These are phyloP conservation scores for Machaerirhynchus nigripectus DNA, from an alignment of 2,113 vertebrate species.

Conservation along the genomic window DNA sequence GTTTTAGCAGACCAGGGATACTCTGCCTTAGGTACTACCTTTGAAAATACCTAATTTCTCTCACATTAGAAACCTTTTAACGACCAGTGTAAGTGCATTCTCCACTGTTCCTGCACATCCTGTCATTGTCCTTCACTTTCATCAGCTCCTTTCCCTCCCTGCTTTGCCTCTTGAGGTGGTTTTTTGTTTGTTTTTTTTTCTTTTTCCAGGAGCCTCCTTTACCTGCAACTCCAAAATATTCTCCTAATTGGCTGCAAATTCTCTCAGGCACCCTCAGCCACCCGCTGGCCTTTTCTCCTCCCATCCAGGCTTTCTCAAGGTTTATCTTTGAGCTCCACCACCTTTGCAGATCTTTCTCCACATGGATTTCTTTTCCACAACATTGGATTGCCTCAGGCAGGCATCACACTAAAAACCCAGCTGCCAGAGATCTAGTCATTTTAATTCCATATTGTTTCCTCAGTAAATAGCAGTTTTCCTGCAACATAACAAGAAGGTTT, in stretches of 20 bases:
- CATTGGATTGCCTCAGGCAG: slow-evolving; percentile 1
- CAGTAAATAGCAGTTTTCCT: not conserved
- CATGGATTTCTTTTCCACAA: not conserved
- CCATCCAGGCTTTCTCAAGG: not conserved
- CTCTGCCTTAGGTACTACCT: not conserved
- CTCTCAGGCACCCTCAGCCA: not conserved
- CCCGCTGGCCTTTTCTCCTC: not conserved
- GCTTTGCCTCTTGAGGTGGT: not conserved
- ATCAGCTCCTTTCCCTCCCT: not conserved
- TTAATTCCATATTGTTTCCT: not conserved
- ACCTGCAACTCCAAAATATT: not conserved
- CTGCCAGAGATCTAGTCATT: not conserved
- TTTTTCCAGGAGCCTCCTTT: not conserved
- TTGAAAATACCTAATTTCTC: not conserved
- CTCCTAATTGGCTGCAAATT: slow-evolving; percentile 26
- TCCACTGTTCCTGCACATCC: not conserved
- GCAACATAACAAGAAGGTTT: not conserved
- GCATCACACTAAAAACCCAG: not conserved
- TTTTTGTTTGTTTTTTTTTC: not conserved
- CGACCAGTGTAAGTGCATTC: not conserved
- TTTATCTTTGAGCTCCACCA: not conserved
- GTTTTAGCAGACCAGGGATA: not conserved
- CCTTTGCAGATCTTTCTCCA: not conserved
- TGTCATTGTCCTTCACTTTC: slow-evolving; percentile 8
- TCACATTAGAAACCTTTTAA: not conserved